phyloP scores from a whole-genome alignment of 2,113 vertebrate species.

The Chaetorhynchus papuensis region DNA sequence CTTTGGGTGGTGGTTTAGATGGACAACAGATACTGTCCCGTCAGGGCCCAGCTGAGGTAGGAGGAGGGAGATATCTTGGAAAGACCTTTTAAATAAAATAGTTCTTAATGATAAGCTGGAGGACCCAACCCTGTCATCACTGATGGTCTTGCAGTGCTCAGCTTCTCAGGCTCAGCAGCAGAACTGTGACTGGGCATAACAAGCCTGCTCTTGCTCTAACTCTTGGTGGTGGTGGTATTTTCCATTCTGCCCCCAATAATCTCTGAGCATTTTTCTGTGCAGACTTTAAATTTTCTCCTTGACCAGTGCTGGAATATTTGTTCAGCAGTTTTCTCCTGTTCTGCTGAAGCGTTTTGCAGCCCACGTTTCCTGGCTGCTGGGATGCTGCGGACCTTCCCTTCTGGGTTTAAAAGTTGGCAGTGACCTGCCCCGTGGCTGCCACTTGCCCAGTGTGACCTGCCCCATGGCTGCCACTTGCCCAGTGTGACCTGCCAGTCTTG shows the following conservation, averaged over 20 bases:
- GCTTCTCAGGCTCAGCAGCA: neutral
- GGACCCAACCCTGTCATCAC: rapidly evolving
- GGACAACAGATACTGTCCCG: neutral
- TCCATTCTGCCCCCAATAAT: neutral
- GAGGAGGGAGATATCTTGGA: neutral
- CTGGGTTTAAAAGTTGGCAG: neutral
- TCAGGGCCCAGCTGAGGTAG: neutral
- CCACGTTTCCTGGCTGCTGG: rapidly evolving
- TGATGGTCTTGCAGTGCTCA: neutral
- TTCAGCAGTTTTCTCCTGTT: neutral
- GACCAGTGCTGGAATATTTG: neutral
- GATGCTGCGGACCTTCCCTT: neutral
- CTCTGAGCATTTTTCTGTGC: neutral
- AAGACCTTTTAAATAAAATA: neutral
- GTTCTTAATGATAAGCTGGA: neutral
- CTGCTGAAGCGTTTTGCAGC: neutral
- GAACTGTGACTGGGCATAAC: neutral
- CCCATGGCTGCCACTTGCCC: neutral
- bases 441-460: neutral
- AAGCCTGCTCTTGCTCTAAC: neutral
- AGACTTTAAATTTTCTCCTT: neutral
- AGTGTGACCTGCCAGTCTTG: neutral
- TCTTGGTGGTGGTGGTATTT: neutral
- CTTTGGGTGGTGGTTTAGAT: neutral
- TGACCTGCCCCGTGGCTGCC: neutral